These are phyloP conservation scores for Cryptoblepharus egeriae DNA, from an alignment of 2,797 vertebrate genomes.

Conservation along the genomic window DNA sequence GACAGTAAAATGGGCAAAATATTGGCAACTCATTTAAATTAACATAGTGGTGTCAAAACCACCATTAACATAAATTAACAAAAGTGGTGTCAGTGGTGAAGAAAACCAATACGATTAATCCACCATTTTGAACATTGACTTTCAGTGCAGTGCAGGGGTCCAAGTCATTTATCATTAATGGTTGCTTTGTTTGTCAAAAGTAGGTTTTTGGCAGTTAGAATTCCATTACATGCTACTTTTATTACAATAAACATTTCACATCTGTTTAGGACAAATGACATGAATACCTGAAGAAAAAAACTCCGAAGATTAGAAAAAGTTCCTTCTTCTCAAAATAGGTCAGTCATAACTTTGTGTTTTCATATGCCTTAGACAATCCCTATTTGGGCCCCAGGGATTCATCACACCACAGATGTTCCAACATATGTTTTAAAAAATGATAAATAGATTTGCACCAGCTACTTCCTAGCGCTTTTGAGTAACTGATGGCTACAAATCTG, in stretches of 20 bases:
- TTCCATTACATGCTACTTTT: background rate
- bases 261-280: background rate
- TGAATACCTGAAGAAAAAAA: background rate
- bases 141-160: too few relatives aligned
- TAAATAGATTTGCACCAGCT: constrained; percentile 6
- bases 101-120: background rate
- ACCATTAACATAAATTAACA: too few relatives aligned
- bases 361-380: background rate
- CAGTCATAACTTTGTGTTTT: background rate
- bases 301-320: background rate
- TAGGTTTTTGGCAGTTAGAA: background rate
- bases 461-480: constrained; percentile 8
- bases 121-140: background rate
- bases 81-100: too few relatives aligned
- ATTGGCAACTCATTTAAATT: background rate
- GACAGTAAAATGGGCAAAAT: background rate
- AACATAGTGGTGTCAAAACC: too few relatives aligned
- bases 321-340: background rate
- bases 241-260: constrained; percentile 35
- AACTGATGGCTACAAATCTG: constrained; percentile 41
- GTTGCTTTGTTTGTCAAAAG: background rate
- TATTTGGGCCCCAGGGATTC: background rate
- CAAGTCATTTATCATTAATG: background rate
- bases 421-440: accelerated
- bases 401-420: background rate